Evolutionary conservation across 2,113 vertebrate species (phyloP).

Genomic region (Corythaixoides concolor): DNA sequence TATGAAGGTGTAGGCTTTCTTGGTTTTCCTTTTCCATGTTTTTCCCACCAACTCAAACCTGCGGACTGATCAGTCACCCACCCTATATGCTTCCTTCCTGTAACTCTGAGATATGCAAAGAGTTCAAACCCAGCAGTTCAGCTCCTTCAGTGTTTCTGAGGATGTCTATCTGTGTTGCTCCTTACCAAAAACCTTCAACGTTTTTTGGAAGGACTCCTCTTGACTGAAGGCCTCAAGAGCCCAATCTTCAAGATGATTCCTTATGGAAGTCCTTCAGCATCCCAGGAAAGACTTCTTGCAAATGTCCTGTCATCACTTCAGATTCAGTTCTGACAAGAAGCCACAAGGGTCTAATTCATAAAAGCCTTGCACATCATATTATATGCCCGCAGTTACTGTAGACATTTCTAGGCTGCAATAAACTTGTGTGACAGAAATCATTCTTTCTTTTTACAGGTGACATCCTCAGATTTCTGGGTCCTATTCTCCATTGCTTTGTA

Average conservation of each 20-base stretch:
- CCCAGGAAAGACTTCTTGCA: conserved; percentile 47
- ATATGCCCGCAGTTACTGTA: conserved; percentile 51
- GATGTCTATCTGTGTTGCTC: neutral
- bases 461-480: conserved; percentile 31
- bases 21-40: neutral
- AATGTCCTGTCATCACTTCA: conserved; percentile 71
- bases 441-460: conserved; percentile 55
- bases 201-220: conserved; percentile 59
- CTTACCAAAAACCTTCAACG: conserved; percentile 39
- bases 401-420: conserved; percentile 66
- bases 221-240: conserved; percentile 43
- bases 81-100: neutral
- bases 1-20: neutral
- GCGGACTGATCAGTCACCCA: neutral
- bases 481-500: neutral
- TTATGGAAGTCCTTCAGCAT: conserved; percentile 60
- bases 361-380: conserved; percentile 62
- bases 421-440: conserved; percentile 55
- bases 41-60: neutral
- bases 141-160: neutral
- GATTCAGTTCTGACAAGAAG: conserved; percentile 69
- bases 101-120: neutral
- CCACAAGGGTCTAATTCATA: conserved; percentile 67
- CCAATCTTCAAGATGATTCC: conserved; percentile 45
- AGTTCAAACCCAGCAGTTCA: neutral